Base-by-base conservation (phyloP, 2,797 vertebrate species). In the Stomatorhinus walkeri region DNA sequence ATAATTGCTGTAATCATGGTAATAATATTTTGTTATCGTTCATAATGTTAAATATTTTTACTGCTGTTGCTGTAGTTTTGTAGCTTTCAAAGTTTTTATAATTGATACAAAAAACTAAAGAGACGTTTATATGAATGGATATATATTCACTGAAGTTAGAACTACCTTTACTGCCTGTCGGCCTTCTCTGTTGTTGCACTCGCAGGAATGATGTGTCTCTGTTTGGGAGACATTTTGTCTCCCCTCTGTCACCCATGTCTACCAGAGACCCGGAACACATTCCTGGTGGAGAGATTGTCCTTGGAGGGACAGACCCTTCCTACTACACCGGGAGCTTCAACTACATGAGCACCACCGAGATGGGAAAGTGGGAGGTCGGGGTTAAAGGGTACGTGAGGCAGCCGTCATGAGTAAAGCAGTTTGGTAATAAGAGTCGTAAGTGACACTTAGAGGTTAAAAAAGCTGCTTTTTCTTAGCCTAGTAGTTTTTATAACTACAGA, bases 261-360 rank as follows among this genome's bases (percentile, higher is more conserved):
- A 90, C 68, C 92, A 99, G 98, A 93, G 95, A 97, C 0, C 91
- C 97, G 56, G 92, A 96, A 83, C 93, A 94, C 89, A 96, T 94
- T 12, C 96, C 96, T 0, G 98, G 98, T 0, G 98, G 98, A 84
- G 98, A 99, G 91, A 93, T 99, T 85, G 95, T 99, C 89, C 95
- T 99, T 0, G 98, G 98, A 0, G 98, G 98, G 90, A 97, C 96
- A 0, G 98, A 99, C 91, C 97, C 98, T 1, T 94, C 97, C 89
- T 97, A 98, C 91, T 98, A 98, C 94, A 97, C 92, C 0, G 98
- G 98, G 1, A 94, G 92, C 19, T 99, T 99, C 91, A 97, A 98
- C 91, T 99, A 99, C 1, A 51, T 98, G 90, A 95, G 93, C 85
- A 90, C 97, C 88, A 97, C 92, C 91, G 96, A 95, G 91, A 93